Evolutionary conservation across 2,888 invertebrate genomes (phyloP), one percentile per base, ranked within the genome.

Genomic region (Spialia ferax): DNA sequence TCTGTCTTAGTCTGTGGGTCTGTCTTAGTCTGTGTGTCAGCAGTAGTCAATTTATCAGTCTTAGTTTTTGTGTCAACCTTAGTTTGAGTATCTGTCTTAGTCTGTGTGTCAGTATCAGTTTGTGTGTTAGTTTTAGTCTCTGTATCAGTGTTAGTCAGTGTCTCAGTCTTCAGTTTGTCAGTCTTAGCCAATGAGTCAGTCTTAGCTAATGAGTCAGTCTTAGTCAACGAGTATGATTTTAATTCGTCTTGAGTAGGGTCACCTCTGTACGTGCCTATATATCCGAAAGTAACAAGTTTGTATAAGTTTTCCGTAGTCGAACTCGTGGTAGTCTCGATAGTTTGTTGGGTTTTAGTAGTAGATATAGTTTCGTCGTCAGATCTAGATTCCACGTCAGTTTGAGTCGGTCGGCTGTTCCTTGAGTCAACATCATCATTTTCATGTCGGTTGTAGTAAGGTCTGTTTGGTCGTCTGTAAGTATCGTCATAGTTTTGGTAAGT

Each of bases 401-500:
- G 80, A 59, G 78, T 63, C 42, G 85, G 89, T 80, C 79, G 76
- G 70, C 85, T 85, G 29, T 82, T 77, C 80, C 86, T 84, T 66
- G 80, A 83, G 74, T 85, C 82, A 67, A 71, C 70, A 69, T 81
- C 70, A 57, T 77, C 73, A 73, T 77, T 74, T 64, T 82, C 78
- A 20, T 75, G 85, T 82, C 85, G 82, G 71, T 91, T 85, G 71
- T 86, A 86, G 75, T 90, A 85, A 35, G 91, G 90, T 80, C 85
- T 87, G 72, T 85, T 86, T 2, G 91, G 88, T 85, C 88, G 81
- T 76, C 76, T 75, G 79, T 94, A 93, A 20, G 93, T 93, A 71
- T 94, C 91, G 72, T 91, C 92, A 48, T 93, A 93, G 68, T 82
- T 89, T 76, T 93, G 93, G 73, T 93, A 93, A 29, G 93, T 94